phyloP scores from a whole-genome alignment of 2,888 invertebrate genomes.

The Mechanitis messenoides region DNA sequence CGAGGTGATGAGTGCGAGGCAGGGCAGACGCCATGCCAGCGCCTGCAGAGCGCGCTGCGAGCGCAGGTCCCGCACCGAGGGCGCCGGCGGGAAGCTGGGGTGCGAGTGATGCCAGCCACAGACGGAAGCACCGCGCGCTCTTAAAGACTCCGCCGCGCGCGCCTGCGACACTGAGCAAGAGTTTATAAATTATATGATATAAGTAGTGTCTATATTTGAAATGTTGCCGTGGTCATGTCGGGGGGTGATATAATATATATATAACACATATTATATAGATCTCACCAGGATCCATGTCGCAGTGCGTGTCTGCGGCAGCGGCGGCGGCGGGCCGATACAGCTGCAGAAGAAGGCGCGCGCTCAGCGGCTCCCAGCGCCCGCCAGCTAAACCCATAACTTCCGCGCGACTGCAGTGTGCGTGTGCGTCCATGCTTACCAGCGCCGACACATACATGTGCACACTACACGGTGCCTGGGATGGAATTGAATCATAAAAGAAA shows the following conservation, averaged over 20 bases:
- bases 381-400: slow-evolving; percentile 87
- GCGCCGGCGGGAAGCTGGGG: slow-evolving; percentile 82
- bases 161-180: slow-evolving; percentile 66
- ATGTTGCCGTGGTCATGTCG: no score
- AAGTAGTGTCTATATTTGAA: no score
- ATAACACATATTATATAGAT: no score
- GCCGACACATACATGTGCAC: slow-evolving; percentile 78
- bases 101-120: slow-evolving; percentile 89
- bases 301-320: slow-evolving; percentile 80
- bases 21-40: slow-evolving; percentile 59
- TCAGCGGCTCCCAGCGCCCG: slow-evolving; percentile 55
- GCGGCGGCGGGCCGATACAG: slow-evolving; percentile 80
- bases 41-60: slow-evolving; percentile 76
- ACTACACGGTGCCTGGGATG: slow-evolving; percentile 77
- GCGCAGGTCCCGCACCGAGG: slow-evolving; percentile 81
- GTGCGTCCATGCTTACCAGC: slow-evolving; percentile 81
- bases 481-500: not conserved
- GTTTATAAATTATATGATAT: no score
- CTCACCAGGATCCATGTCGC: slow-evolving; percentile 86
- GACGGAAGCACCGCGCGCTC: slow-evolving; percentile 61
- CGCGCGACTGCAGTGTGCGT: slow-evolving; percentile 81
- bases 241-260: no score
- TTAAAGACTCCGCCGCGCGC: slow-evolving; percentile 76
- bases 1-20: slow-evolving; percentile 80
- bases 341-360: slow-evolving; percentile 32